phyloP scores from a whole-genome alignment of 2,797 vertebrate genomes.

The Capromys pilorides region DNA sequence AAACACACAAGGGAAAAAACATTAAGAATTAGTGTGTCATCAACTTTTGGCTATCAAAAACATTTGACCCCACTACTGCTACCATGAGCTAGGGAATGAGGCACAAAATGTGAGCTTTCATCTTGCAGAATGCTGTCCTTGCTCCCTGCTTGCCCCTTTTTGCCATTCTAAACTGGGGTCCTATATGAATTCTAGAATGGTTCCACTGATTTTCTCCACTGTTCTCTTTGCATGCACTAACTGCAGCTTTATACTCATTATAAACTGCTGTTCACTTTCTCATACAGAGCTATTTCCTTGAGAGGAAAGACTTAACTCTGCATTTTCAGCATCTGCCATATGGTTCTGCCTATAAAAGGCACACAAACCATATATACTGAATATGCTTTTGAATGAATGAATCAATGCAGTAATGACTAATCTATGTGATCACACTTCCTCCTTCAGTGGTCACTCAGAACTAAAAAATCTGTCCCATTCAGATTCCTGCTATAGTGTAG shows the following conservation, averaged over 20 bases:
- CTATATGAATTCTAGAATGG: neutral
- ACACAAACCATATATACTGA: neutral
- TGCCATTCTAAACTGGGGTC: neutral
- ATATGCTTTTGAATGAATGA: neutral
- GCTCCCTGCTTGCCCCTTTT: neutral
- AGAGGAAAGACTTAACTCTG: constrained; percentile 15
- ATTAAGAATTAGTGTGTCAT: neutral
- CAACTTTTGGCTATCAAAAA: neutral
- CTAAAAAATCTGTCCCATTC: neutral
- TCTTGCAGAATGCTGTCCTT: neutral
- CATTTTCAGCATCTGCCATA: neutral
- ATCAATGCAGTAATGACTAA: neutral
- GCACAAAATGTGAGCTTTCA: neutral
- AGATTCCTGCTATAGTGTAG: neutral
- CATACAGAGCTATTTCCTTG: neutral
- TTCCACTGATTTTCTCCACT: neutral
- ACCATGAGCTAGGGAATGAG: neutral
- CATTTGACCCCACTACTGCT: neutral
- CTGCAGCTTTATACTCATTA: neutral
- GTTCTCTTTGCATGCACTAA: neutral
- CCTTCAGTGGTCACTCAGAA: neutral
- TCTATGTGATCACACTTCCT: neutral
- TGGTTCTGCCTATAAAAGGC: neutral
- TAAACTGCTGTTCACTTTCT: constrained; percentile 8
- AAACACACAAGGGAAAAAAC: neutral